phyloP scores from a whole-genome alignment of 2,797 vertebrate species.

The Takifugu rubripes region DNA sequence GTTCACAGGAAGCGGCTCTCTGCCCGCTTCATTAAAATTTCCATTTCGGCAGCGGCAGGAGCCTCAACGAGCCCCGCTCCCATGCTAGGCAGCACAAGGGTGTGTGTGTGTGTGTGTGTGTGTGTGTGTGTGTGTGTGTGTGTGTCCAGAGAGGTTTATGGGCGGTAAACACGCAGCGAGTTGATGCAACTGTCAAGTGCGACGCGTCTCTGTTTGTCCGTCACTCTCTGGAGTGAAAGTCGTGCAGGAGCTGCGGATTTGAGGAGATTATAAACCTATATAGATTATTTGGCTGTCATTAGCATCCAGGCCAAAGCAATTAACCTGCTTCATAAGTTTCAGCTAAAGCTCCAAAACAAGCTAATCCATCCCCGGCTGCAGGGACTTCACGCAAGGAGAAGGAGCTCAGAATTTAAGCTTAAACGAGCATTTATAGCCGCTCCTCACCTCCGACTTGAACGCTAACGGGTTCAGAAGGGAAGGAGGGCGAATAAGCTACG shows the following conservation, averaged over 20 bases:
- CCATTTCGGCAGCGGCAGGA: constrained; percentile 56
- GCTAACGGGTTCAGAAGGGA: constrained; percentile 24
- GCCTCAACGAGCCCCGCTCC: constrained; percentile 42
- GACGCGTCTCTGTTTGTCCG: constrained; percentile 14
- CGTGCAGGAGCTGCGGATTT: constrained; percentile 27
- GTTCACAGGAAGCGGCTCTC: constrained; percentile 32
- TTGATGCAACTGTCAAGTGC: constrained; percentile 14
- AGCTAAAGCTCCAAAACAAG: constrained; percentile 48
- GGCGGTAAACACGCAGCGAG: constrained; percentile 23
- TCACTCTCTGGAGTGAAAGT: constrained; percentile 6
- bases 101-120: constrained; percentile 11
- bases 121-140: constrained; percentile 1
- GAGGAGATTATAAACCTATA: constrained; percentile 42
- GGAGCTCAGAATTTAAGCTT: constrained; percentile 35
- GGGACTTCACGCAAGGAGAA: constrained; percentile 25
- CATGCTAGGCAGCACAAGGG: constrained; percentile 27
- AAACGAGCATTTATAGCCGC: constrained; percentile 40
- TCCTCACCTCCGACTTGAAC: no score
- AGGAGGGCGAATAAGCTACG: constrained; percentile 61
- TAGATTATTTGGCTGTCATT: constrained; percentile 45
- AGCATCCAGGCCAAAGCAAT: constrained; percentile 57
- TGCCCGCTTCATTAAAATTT: constrained; percentile 65
- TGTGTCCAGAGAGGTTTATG: constrained; percentile 4
- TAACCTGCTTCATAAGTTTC: constrained; percentile 58
- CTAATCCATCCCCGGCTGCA: constrained; percentile 48